Percentiles rank a stretch among this genome's conserved stretches.
Conservation (phyloP, 2,888 invertebrate genomes). For the Syrphus vitripennis region DNA sequence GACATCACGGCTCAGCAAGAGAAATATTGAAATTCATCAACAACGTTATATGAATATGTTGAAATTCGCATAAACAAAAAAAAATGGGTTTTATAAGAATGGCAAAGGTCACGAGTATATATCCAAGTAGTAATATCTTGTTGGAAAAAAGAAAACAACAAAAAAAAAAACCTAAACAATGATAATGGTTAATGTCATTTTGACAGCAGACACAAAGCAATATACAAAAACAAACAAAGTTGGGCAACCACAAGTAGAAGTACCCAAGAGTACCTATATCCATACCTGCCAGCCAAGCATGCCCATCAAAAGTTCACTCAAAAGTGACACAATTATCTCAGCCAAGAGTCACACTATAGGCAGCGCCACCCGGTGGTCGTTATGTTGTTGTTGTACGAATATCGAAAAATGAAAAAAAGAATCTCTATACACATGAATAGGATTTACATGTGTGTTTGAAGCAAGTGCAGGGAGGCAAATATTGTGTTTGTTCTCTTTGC, state of each 20-base stretch:
- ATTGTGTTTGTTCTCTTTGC: neutral
- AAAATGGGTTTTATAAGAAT: neutral
- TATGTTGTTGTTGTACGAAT: neutral
- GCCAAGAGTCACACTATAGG: neutral
- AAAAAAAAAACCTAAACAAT: constrained; percentile 28
- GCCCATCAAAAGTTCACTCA: constrained; percentile 62
- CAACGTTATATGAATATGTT: constrained; percentile 25
- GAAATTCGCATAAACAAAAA: constrained; percentile 21
- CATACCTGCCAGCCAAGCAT: neutral
- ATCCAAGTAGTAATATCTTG: constrained; percentile 20
- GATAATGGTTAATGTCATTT: constrained; percentile 42
- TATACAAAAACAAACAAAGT: constrained; percentile 23
- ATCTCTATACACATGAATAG: constrained; percentile 28
- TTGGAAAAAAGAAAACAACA: constrained; percentile 1
- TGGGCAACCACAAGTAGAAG: constrained; percentile 41
- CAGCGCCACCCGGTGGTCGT: constrained; percentile 1
- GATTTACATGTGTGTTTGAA: constrained; percentile 18
- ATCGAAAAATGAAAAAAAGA: neutral
- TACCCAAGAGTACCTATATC: neutral
- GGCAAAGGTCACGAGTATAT: constrained; percentile 47
- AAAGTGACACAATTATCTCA: constrained; percentile 61
- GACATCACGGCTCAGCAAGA: neutral
- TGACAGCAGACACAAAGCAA: constrained; percentile 22
- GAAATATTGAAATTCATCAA: constrained; percentile 44
- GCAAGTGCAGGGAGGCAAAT: constrained; percentile 42